Conservation (phyloP, 2,888 invertebrate genomes). For the Ecliptopera silaceata region DNA sequence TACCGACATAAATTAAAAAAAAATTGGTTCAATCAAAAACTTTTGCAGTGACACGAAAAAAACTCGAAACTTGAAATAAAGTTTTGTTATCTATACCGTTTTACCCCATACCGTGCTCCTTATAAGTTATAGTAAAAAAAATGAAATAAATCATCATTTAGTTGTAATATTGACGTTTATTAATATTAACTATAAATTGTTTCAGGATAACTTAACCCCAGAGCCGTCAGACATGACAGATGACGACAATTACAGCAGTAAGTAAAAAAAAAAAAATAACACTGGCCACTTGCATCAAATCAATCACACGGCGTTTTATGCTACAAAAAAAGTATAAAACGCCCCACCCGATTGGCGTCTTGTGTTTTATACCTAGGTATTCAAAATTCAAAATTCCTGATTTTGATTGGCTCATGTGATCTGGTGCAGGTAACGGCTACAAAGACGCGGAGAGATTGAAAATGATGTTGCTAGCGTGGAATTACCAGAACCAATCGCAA, state of each 20-base stretch:
- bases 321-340: conserved; percentile 35
- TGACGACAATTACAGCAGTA: conserved; percentile 88
- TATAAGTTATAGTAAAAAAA: too few relatives aligned
- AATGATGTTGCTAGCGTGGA: conserved; percentile 94
- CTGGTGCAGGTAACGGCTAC: conserved; percentile 82
- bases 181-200: conserved; percentile 57
- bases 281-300: conserved; percentile 81
- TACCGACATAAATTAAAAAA: too few relatives aligned
- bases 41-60: too few relatives aligned
- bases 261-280: conserved; percentile 57
- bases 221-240: conserved; percentile 87
- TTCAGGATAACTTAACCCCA: conserved; percentile 88
- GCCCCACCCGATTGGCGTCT: conserved; percentile 34
- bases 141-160: too few relatives aligned
- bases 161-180: too few relatives aligned
- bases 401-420: conserved; percentile 78
- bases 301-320: conserved; percentile 70
- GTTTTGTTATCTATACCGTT: too few relatives aligned
- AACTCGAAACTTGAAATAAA: too few relatives aligned
- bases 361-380: conserved; percentile 23
- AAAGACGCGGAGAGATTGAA: conserved; percentile 94
- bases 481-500: conserved; percentile 90
- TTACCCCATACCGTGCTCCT: too few relatives aligned
- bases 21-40: too few relatives aligned
- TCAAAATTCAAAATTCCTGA: conserved; percentile 55